These are phyloP conservation scores for Philonicus albiceps DNA, from an alignment of 2,888 invertebrate species.

Conservation along the genomic window DNA sequence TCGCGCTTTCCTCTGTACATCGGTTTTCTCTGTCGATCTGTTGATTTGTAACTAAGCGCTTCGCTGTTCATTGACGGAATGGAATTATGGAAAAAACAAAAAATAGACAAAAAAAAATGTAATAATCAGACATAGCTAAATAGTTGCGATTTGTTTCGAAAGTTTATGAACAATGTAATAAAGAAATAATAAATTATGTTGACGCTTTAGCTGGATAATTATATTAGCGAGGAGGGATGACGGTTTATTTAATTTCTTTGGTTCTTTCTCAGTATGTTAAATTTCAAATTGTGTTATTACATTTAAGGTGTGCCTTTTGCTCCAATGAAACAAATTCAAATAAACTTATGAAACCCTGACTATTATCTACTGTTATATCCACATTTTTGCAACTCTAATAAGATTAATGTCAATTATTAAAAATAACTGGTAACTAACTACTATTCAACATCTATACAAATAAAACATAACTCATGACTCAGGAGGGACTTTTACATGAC, in stretches of 20 bases:
- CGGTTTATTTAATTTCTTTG: neutral
- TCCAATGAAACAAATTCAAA: constrained; percentile 21
- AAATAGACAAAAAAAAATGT: neutral
- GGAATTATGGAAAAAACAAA: neutral
- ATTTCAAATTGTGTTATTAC: constrained; percentile 16
- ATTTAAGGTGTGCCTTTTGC: constrained; percentile 36
- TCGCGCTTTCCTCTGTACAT: constrained; percentile 14
- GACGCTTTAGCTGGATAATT: constrained; percentile 12
- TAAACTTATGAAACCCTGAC: constrained; percentile 28
- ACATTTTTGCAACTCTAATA: neutral
- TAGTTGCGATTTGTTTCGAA: constrained; percentile 9
- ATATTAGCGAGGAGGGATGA: constrained; percentile 8
- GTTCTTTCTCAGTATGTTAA: neutral
- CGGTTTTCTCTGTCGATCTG: neutral
- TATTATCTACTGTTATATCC: neutral
- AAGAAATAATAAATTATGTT: constrained; percentile 31
- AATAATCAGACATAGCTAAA: neutral
- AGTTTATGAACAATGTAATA: constrained; percentile 25
- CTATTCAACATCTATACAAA: neutral
- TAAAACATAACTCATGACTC: constrained; percentile 1
- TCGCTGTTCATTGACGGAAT: constrained; percentile 9
- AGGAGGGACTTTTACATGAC: constrained; percentile 17
- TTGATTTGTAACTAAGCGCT: neutral
- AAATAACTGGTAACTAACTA: neutral
- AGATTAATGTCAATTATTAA: constrained; percentile 21